Base-by-base conservation (phyloP, 2,797 vertebrate species). In the Distichodus sexfasciatus region DNA sequence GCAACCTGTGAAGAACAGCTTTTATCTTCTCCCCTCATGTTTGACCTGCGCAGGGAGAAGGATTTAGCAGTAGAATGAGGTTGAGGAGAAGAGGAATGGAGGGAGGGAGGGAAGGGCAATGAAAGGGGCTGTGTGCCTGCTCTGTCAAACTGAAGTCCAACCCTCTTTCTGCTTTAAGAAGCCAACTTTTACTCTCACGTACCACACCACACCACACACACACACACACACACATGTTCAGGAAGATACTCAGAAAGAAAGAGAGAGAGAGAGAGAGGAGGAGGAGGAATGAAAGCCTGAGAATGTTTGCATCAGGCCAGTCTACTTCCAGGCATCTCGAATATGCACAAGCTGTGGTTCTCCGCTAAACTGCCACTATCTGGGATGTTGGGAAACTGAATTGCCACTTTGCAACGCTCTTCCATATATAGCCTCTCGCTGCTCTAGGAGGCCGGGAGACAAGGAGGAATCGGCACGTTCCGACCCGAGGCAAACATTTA, bases 301-400 rank as follows among this genome's bases (percentile, higher is more conserved):
- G 26, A 21, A 35, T 12, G 53, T 55, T 36, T 3, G 17, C 21
- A 19, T 19, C 53, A 21, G 31, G 31, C 10, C 11, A 23, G 11
- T 55, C 33, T 38, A 31, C 33, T n/a, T 41, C 2, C 21, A 40
- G 36, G 10, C 21, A 12, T 41, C 21, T 26, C 21, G 11, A 15
- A 59, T 28, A 24, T 26, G 57, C 36, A 43, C 36, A 43, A 17
- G 21, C 23, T 59, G 55, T 59, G 55, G 55, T 59, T 59, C 38
- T 26, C 38, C 28, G 10, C 57, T n/a, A 28, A 40, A 41, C 57
- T 59, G 57, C 57, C 9, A 14, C 57, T 41, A n/a, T 59, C 36
- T 59, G 36, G 44, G 6, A 3, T 47, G 17, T 47, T 23, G 17
- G 4, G 36, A 17, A 59, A 12, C 21, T 58, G 35, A 58, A 59